These are phyloP conservation scores for Calycopis cecrops DNA, from an alignment of 1,140 invertebrate genomes.

Conservation along the genomic window DNA sequence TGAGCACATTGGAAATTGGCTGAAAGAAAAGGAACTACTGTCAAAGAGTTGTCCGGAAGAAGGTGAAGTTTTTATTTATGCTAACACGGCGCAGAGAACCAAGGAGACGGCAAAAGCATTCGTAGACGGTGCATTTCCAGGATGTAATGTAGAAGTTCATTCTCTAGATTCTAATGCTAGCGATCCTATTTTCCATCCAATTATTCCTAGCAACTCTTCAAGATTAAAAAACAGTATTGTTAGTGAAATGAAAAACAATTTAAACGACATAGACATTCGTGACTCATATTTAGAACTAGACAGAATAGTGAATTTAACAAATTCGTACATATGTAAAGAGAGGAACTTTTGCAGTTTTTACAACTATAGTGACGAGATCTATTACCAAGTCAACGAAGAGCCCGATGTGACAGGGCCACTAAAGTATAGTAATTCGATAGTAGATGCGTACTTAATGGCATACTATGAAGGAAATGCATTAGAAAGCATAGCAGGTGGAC, in stretches of 20 bases:
- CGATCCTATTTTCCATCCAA: slow-evolving; percentile 52
- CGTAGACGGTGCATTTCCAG: slow-evolving; percentile 39
- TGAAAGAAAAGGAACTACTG: slow-evolving; percentile 36
- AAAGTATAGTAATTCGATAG: slow-evolving; percentile 38
- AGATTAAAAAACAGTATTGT: slow-evolving; percentile 31
- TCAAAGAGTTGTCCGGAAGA: slow-evolving; percentile 35
- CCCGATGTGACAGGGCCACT: slow-evolving; percentile 49
- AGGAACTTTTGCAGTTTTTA: slow-evolving; percentile 41
- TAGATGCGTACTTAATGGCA: slow-evolving; percentile 59
- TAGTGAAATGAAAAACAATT: slow-evolving; percentile 38
- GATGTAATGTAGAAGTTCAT: slow-evolving; percentile 40
- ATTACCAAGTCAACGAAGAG: slow-evolving; percentile 39
- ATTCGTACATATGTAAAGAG: slow-evolving; percentile 39
- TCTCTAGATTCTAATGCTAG: slow-evolving; percentile 32
- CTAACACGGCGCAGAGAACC: slow-evolving; percentile 48
- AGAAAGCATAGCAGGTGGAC: slow-evolving; percentile 50
- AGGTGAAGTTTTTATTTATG: slow-evolving; percentile 39
- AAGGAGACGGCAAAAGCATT: slow-evolving; percentile 47
- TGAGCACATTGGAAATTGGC: slow-evolving; percentile 37
- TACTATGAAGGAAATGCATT: slow-evolving; percentile 47
- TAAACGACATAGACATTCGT: slow-evolving; percentile 36
- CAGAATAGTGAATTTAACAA: slow-evolving; percentile 44
- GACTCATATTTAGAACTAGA: slow-evolving; percentile 38
- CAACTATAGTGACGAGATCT: slow-evolving; percentile 32
- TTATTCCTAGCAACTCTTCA: slow-evolving; percentile 35